A percentile compares a stretch with the other conserved stretches of the same genome.
These are phyloP conservation scores for Noctua janthe DNA, from an alignment of 2,888 invertebrate genomes.

Conservation along the genomic window DNA sequence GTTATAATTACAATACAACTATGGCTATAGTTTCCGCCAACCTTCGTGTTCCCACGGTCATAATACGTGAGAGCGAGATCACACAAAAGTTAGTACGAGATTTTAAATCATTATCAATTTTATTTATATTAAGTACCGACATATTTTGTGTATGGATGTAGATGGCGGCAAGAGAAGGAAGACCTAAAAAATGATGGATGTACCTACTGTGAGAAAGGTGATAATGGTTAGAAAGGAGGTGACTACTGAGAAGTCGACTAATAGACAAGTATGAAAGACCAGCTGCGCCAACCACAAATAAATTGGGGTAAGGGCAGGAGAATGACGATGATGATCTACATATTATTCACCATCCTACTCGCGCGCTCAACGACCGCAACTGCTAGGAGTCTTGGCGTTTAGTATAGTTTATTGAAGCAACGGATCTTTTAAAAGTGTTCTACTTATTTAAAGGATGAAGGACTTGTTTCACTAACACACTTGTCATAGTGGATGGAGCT, in stretches of 20 bases:
- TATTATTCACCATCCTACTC: slow-evolving; percentile 1
- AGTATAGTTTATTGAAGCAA: slow-evolving; percentile 50
- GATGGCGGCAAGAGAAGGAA: not conserved
- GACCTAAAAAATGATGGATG: not conserved
- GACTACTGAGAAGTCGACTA: not conserved
- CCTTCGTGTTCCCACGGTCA: slow-evolving; percentile 3
- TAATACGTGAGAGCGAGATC: slow-evolving; percentile 6
- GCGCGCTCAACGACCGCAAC: slow-evolving; percentile 14
- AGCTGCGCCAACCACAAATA: not conserved
- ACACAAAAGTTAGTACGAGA: not conserved
- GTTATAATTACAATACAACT: slow-evolving; percentile 58
- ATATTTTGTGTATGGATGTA: not conserved
- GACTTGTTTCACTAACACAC: slow-evolving; percentile 37
- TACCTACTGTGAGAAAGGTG: not conserved
- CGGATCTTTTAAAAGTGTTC: slow-evolving; percentile 22
- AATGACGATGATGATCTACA: not conserved
- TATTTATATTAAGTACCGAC: not conserved
- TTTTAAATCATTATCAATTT: not conserved
- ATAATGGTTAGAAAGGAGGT: not conserved
- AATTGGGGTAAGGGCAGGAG: not conserved
- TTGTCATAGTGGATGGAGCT: slow-evolving; percentile 31
- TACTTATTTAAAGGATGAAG: slow-evolving; percentile 36
- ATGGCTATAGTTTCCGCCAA: slow-evolving; percentile 20
- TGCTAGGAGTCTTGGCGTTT: slow-evolving; percentile 4
- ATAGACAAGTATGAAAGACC: not conserved